Conservation (phyloP, 2,888 invertebrate genomes). For the Sinhomidia bicolor region DNA sequence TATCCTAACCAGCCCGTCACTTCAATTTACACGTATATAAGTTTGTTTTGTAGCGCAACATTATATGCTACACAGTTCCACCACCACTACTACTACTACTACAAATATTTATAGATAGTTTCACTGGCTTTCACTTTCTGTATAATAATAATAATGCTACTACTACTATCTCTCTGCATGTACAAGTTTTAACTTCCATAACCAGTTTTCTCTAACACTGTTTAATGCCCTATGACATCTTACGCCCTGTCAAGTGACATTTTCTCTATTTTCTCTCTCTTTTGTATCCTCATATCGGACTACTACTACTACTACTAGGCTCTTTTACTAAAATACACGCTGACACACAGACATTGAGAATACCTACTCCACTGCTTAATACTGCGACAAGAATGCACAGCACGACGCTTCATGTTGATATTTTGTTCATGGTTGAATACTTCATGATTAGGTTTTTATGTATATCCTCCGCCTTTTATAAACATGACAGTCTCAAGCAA, state of each 20-base stretch:
- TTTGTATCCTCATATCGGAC: not conserved
- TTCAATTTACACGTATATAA: slow-evolving; percentile 52
- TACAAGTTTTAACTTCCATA: slow-evolving; percentile 1
- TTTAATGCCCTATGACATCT: slow-evolving; percentile 59
- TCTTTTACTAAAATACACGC: not conserved
- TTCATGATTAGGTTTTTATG: slow-evolving; percentile 14
- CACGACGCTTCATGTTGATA: not conserved
- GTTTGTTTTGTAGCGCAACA: slow-evolving; percentile 19
- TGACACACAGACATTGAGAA: not conserved
- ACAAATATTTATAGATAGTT: too few species aligned
- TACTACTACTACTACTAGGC: too few species aligned
- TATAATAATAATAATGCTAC: too few species aligned
- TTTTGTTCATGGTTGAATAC: slow-evolving; percentile 15
- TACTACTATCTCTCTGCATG: too few species aligned
- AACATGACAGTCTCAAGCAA: not conserved
- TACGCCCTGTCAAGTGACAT: not conserved
- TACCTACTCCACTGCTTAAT: too few species aligned
- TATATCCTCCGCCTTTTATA: not conserved
- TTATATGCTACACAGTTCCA: too few species aligned
- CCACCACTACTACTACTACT: too few species aligned
- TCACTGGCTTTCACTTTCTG: slow-evolving; percentile 46
- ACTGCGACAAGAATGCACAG: too few species aligned
- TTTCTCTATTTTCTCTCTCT: slow-evolving; percentile 25
- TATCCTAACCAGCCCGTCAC: slow-evolving; percentile 47
- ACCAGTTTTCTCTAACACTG: slow-evolving; percentile 43